Percentiles rank a stretch among this genome's conserved stretches.
Evolutionary conservation across 2,888 invertebrate genomes (phyloP).

Genomic region (Drosophila histrio): DNA sequence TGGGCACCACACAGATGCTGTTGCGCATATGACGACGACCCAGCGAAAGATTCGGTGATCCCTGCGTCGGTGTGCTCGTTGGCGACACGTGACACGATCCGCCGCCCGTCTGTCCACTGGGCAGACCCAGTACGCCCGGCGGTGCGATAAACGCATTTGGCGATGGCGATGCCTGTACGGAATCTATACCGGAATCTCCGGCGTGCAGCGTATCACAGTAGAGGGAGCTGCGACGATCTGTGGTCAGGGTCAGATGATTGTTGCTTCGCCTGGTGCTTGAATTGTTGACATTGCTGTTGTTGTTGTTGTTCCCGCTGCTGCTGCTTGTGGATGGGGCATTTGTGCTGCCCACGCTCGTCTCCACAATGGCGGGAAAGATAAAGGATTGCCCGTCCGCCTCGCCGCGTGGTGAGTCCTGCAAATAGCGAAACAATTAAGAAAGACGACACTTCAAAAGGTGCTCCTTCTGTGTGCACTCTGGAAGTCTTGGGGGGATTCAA

Average conservation of each 20-base stretch:
- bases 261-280: conserved; percentile 51
- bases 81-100: conserved; percentile 83
- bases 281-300: conserved; percentile 35
- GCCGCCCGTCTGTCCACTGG: conserved; percentile 65
- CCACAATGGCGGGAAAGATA: conserved; percentile 86
- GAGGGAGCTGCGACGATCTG: conserved; percentile 81
- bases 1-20: conserved; percentile 72
- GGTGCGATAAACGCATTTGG: conserved; percentile 84
- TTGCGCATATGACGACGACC: conserved; percentile 73
- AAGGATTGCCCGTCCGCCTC: conserved; percentile 89
- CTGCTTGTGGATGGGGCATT: conserved; percentile 53
- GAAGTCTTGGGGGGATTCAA: conserved; percentile 14
- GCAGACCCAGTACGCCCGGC: conserved; percentile 73
- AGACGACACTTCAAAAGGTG: conserved; percentile 1
- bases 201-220: conserved; percentile 85
- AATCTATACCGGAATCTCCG: conserved; percentile 90
- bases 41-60: conserved; percentile 83
- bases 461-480: conserved; percentile 29
- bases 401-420: conserved; percentile 88
- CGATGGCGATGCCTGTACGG: conserved; percentile 88
- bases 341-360: conserved; percentile 79
- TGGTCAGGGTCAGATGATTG: conserved; percentile 65
- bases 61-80: conserved; percentile 83
- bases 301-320: conserved; percentile 45
- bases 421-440: conserved; percentile 41